Evolutionary conservation across 2,113 vertebrate species (phyloP), one percentile per base, ranked within the genome.

Genomic region (Leucopsar rothschildi): DNA sequence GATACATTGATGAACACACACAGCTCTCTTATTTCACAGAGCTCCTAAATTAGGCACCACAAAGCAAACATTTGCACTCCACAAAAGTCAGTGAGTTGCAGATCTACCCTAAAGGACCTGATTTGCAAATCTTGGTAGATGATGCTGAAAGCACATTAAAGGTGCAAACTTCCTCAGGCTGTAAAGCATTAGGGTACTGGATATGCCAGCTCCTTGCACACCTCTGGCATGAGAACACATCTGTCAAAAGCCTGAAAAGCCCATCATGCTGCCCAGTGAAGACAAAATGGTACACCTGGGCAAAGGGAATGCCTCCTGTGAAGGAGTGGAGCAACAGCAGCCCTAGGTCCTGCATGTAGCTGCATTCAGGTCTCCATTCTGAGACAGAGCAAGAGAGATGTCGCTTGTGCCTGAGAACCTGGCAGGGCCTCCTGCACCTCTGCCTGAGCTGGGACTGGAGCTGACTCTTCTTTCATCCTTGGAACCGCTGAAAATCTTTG

Each of bases 341-440:
- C 24, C 27, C 35, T 31, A 0, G 1, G 15, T 64, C 21, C 55
- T 78, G 18, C n/a, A 4, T 5, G 21, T 17, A 29, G 15, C 53
- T 44, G 59, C 53, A 25, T 31, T 61, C 35, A 7, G 15, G n/a
- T 82, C 24, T 69, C 44, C 8, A 3, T 87, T 37, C 47, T 0
- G 0, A 47, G 28, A 27, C 0, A 35, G 17, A 31, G 5, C 31
- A 37, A 37, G 37, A 80, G 13, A 33, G 17, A 42, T 8, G 29
- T 44, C 23, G 5, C 42, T 63, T 19, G 4, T 57, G 47, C 42
- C 23, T 76, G 57, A 52, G 13, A 11, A 5, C 49, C 15, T 10
- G 9, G 3, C 2, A 2, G 11, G 8, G 10, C 15, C 3, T 12
- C 29, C 63, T 84, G 37, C 14, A 24, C 23, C 29, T 57, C 35